Conservation (phyloP, 2,113 vertebrate genomes). For the Pyrgilauda ruficollis region DNA sequence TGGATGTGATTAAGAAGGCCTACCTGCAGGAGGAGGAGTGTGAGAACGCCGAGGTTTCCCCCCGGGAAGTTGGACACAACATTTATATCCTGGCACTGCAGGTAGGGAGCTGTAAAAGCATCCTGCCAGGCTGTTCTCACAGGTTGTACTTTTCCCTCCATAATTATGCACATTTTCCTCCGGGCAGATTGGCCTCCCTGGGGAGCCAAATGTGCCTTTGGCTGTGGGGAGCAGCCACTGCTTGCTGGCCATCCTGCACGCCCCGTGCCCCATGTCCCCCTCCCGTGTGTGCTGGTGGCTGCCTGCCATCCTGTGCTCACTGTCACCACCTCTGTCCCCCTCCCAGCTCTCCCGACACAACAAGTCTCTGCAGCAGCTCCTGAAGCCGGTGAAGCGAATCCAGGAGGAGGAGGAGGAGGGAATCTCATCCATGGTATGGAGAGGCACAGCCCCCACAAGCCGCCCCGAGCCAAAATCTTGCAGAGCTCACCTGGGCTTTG, state of each 20-base stretch:
- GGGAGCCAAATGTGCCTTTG: not conserved
- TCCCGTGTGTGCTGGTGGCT: rapidly evolving
- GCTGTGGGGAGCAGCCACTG: not conserved
- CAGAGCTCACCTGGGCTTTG: not conserved
- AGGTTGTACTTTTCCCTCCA: rapidly evolving
- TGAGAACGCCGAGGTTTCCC: conserved; percentile 86
- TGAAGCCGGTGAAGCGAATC: conserved; percentile 84
- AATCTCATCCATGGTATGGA: conserved; percentile 92
- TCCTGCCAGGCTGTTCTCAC: not conserved
- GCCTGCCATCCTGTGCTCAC: not conserved
- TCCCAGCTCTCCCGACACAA: conserved; percentile 91
- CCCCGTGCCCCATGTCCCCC: not conserved
- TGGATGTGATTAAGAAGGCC: conserved; percentile 95
- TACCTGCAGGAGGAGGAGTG: conserved; percentile 90
- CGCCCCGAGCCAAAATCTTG: rapidly evolving
- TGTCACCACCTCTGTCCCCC: not conserved
- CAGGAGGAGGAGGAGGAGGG: conserved; percentile 93
- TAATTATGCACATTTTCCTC: not conserved
- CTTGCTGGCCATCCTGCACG: not conserved
- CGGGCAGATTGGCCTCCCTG: not conserved
- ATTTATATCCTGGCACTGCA: conserved; percentile 96
- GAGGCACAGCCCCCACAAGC: not conserved
- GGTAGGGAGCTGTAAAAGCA: conserved; percentile 68
- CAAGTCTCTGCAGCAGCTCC: conserved; percentile 85
- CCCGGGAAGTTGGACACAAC: conserved; percentile 94